phyloP scores from a whole-genome alignment of 2,113 vertebrate genomes.

The Merops nubicus region DNA sequence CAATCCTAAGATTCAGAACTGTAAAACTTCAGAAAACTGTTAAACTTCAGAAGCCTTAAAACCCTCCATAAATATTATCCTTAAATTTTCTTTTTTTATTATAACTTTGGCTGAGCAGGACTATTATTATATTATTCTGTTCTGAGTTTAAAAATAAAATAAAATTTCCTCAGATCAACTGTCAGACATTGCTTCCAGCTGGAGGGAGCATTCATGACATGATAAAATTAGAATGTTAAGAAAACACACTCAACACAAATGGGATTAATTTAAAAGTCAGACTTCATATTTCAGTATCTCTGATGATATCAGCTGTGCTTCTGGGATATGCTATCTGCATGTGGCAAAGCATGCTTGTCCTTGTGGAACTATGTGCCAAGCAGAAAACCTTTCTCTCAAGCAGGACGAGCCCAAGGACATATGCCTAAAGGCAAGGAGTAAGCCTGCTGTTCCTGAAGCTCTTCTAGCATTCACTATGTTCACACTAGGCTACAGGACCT shows the following conservation, averaged over 20 bases:
- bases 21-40: no score
- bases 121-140: conserved; percentile 26
- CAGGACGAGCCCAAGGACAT: neutral
- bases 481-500: neutral
- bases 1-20: neutral
- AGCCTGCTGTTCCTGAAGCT: neutral
- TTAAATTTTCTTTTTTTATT: neutral
- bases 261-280: conserved; percentile 69
- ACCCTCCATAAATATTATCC: neutral
- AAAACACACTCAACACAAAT: conserved; percentile 56
- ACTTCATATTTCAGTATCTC: conserved; percentile 45
- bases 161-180: conserved; percentile 62
- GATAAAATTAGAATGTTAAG: conserved; percentile 73
- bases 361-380: neutral
- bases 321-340: neutral
- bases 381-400: neutral
- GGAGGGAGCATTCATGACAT: conserved; percentile 42
- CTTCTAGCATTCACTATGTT: neutral
- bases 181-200: conserved; percentile 64
- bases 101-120: neutral
- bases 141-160: conserved; percentile 62
- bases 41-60: conserved; percentile 29
- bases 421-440: neutral
- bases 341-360: neutral
- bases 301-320: conserved; percentile 36